Evolutionary conservation across 1,140 invertebrate species (phyloP).

Genomic region (Bombus picipes): DNA sequence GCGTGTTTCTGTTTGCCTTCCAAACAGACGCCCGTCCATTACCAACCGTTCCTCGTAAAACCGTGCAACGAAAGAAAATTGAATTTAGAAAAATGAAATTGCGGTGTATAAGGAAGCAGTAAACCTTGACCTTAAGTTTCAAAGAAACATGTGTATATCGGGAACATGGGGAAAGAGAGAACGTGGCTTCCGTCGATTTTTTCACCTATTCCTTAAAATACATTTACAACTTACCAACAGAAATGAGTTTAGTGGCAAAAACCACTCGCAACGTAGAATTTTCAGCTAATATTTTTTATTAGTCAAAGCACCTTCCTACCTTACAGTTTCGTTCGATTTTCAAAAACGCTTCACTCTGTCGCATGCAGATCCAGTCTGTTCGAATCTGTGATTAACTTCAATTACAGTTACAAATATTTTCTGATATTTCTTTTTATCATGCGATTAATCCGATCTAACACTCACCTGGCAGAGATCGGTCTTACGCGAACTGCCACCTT

Average conservation of each 20-base stretch:
- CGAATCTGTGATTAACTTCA: background rate
- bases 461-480: conserved; percentile 83
- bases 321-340: background rate
- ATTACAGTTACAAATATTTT: background rate
- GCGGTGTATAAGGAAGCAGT: background rate
- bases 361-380: no score
- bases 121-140: conserved; percentile 42
- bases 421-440: background rate
- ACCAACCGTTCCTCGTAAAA: conserved; percentile 35
- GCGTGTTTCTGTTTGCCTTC: background rate
- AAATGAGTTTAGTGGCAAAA: background rate
- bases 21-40: background rate
- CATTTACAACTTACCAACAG: background rate
- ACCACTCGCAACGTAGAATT: background rate
- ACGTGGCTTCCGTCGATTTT: background rate
- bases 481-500: conserved; percentile 84
- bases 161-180: background rate
- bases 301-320: background rate
- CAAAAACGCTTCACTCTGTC: background rate
- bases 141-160: no score
- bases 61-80: conserved; percentile 23
- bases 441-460: background rate
- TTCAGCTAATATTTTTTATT: background rate
- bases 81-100: conserved; percentile 14
- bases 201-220: conserved; percentile 34